Evolutionary conservation across 2,113 vertebrate species (phyloP).

Genomic region (Macquaria ambigua): DNA sequence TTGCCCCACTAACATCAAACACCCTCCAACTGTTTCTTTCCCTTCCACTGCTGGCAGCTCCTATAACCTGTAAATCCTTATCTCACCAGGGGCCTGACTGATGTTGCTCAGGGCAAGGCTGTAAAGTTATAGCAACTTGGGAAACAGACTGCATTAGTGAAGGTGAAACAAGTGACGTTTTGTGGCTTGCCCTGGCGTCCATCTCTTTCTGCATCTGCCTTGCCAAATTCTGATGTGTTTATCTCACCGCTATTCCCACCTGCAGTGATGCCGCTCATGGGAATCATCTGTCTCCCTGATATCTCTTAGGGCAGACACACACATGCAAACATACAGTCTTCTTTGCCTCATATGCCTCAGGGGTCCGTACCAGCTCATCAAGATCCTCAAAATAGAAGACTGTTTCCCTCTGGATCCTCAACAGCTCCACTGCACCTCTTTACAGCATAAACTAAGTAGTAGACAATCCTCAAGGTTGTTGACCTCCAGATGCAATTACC

Average conservation of each 20-base stretch:
- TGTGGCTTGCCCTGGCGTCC: conserved; percentile 20
- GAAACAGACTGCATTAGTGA: conserved; percentile 36
- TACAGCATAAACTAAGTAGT: conserved; percentile 27
- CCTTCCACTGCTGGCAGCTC: conserved; percentile 21
- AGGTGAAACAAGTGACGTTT: conserved; percentile 44
- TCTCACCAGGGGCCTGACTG: conserved; percentile 53
- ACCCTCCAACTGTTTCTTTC: conserved; percentile 39
- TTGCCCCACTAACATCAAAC: conserved; percentile 69
- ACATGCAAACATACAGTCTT: conserved; percentile 43
- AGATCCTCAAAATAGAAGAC: conserved; percentile 55
- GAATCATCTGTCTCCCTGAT: conserved; percentile 54
- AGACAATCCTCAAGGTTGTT: conserved; percentile 47
- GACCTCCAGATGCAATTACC: conserved; percentile 58
- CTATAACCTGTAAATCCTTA: conserved; percentile 62
- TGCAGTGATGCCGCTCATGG: conserved; percentile 40
- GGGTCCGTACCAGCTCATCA: conserved; percentile 46
- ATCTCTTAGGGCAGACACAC: conserved; percentile 49
- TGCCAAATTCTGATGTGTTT: conserved; percentile 53
- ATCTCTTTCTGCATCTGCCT: conserved; percentile 33
- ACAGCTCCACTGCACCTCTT: conserved; percentile 24
- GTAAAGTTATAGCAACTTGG: conserved; percentile 50
- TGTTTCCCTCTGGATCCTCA: conserved; percentile 46
- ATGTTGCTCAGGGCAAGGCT: conserved; percentile 47
- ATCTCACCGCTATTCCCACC: conserved; percentile 59
- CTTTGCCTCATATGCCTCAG: conserved; percentile 52